Evolutionary conservation across 2,797 vertebrate species (phyloP).

Genomic region (Tapirus indicus): DNA sequence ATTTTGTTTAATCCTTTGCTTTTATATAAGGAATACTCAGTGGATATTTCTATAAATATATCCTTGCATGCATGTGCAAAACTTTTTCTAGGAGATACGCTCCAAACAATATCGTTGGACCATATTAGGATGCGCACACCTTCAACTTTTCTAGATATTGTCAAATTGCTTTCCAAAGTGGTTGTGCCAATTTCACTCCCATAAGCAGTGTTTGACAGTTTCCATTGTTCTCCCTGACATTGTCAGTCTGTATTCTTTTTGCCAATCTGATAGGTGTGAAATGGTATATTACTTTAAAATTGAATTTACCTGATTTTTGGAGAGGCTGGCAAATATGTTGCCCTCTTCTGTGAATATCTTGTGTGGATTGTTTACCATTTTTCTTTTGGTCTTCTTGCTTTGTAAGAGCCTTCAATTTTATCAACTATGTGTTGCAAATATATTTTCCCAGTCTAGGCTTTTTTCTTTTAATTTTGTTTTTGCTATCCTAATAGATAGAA

Average conservation of each 20-base stretch:
- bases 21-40: background rate
- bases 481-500: background rate
- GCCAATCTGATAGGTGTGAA: background rate
- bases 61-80: background rate
- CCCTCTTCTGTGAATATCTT: background rate
- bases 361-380: background rate
- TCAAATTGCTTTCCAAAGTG: background rate
- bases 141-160: background rate
- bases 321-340: background rate
- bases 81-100: background rate
- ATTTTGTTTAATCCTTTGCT: slow-evolving; percentile 3
- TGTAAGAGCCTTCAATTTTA: background rate
- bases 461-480: background rate
- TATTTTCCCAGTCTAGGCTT: background rate
- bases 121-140: background rate
- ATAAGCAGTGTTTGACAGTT: background rate
- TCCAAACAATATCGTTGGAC: background rate
- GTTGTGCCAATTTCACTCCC: background rate
- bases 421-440: background rate
- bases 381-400: background rate
- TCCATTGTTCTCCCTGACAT: background rate
- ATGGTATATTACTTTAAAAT: background rate
- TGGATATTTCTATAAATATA: background rate
- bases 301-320: background rate
- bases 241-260: background rate